Evolutionary conservation across 1,140 invertebrate genomes (phyloP).

Genomic region (Drosophila kepulauana): DNA sequence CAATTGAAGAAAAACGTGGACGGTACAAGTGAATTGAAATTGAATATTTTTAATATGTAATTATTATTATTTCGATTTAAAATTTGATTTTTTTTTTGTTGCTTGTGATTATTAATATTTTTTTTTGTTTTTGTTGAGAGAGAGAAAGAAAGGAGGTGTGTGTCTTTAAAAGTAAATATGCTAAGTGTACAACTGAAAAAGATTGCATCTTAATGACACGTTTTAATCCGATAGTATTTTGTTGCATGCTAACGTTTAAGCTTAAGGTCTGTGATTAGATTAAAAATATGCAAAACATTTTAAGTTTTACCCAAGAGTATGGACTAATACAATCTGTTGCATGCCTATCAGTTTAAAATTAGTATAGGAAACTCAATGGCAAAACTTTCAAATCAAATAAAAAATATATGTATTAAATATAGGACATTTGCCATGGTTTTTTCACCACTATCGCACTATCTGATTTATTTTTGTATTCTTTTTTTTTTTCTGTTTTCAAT

Average conservation of each 20-base stretch:
- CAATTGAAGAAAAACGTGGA: conserved; percentile 41
- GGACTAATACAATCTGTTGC: conserved; percentile 36
- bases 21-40: conserved; percentile 31
- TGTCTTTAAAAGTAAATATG: background rate
- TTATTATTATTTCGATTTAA: conserved; percentile 13
- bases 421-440: conserved; percentile 57
- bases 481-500: background rate
- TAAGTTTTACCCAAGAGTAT: conserved; percentile 32
- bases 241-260: conserved; percentile 56
- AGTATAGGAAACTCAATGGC: conserved; percentile 46
- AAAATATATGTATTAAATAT: conserved; percentile 60
- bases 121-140: too few relatives aligned
- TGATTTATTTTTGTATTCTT: background rate
- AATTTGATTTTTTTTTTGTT: conserved; percentile 13
- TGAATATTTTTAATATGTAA: conserved; percentile 8
- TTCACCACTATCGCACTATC: conserved; percentile 10
- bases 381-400: conserved; percentile 45
- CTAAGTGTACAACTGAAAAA: conserved; percentile 3
- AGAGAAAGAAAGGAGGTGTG: background rate
- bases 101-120: background rate
- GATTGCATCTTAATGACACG: conserved; percentile 1
- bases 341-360: conserved; percentile 56
- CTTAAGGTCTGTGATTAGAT: conserved; percentile 38
- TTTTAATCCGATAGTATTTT: conserved; percentile 16
- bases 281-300: conserved; percentile 25